Conservation (phyloP, 1,140 invertebrate genomes). For the Drosophila sucinea region DNA sequence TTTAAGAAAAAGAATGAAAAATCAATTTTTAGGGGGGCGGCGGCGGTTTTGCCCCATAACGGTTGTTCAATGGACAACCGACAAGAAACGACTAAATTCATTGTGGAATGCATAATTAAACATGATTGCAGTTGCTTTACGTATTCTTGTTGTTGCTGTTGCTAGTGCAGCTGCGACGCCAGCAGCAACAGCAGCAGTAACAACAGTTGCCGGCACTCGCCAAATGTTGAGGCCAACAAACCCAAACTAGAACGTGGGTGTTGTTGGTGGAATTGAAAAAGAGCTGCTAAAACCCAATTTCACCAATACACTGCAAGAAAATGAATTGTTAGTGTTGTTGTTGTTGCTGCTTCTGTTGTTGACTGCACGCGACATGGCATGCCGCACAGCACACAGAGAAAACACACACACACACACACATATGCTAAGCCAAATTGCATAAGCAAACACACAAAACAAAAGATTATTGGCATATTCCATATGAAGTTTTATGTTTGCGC, state of each 20-base stretch:
- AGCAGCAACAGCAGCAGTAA: constrained; percentile 49
- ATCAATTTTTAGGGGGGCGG: constrained; percentile 44
- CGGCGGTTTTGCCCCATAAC: constrained; percentile 22
- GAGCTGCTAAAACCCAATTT: constrained; percentile 68
- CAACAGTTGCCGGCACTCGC: constrained; percentile 38
- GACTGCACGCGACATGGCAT: constrained; percentile 60
- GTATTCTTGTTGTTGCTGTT: constrained; percentile 37
- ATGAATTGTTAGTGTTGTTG: constrained; percentile 25
- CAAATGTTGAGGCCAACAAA: constrained; percentile 64
- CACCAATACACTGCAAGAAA: constrained; percentile 59
- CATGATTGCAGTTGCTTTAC: constrained; percentile 62
- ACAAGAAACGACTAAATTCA: constrained; percentile 44
- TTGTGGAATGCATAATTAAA: constrained; percentile 76
- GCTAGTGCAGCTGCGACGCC: constrained; percentile 25
- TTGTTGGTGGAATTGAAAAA: constrained; percentile 66
- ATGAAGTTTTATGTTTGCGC: neutral
- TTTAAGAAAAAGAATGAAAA: constrained; percentile 41
- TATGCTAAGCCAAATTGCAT: constrained; percentile 53
- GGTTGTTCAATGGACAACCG: constrained; percentile 24
- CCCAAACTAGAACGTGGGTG: constrained; percentile 77
- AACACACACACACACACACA: constrained; percentile 25
- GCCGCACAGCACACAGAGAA: constrained; percentile 30
- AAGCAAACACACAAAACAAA: constrained; percentile 40
- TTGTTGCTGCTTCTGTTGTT: constrained; percentile 37
- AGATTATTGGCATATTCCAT: constrained; percentile 17